Percentiles rank a stretch among this genome's conserved stretches.
phyloP scores from a whole-genome alignment of 2,113 vertebrate species.

The Pseudorectes ferrugineus region DNA sequence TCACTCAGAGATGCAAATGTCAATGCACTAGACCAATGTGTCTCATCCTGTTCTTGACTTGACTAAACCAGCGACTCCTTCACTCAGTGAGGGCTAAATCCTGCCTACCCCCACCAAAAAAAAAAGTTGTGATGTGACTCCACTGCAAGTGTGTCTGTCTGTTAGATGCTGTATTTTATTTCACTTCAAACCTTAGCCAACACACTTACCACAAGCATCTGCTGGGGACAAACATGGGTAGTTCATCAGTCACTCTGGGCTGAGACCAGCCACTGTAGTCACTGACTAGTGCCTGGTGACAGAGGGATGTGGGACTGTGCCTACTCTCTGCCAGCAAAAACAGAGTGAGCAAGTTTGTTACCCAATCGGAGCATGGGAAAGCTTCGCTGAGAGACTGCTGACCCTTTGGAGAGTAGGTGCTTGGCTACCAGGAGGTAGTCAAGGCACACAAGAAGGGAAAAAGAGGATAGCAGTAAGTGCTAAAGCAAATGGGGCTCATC shows the following conservation, averaged over 20 bases:
- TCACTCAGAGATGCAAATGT: slow-evolving; percentile 31
- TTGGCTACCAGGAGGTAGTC: neutral
- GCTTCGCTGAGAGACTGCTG: neutral
- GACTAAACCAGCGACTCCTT: slow-evolving; percentile 30
- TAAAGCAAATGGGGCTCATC: neutral
- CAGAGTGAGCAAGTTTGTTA: neutral
- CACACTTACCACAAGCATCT: neutral
- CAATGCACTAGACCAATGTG: neutral
- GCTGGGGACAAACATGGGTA: neutral
- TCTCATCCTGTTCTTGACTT: slow-evolving; percentile 12
- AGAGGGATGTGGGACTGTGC: neutral
- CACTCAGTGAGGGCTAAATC: neutral
- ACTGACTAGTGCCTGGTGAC: neutral
- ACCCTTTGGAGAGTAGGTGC: neutral
- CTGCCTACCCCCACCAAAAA: neutral
- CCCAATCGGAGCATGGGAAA: neutral
- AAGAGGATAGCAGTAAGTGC: neutral
- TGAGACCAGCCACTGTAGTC: neutral
- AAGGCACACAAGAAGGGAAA: neutral
- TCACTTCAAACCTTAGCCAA: neutral
- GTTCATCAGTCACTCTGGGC: neutral
- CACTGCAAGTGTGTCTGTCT: neutral
- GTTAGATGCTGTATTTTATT: neutral
- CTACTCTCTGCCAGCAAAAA: neutral
- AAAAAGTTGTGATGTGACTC: neutral